Conservation (phyloP, 1,140 invertebrate species). For the Hypsibius dujardini region DNA sequence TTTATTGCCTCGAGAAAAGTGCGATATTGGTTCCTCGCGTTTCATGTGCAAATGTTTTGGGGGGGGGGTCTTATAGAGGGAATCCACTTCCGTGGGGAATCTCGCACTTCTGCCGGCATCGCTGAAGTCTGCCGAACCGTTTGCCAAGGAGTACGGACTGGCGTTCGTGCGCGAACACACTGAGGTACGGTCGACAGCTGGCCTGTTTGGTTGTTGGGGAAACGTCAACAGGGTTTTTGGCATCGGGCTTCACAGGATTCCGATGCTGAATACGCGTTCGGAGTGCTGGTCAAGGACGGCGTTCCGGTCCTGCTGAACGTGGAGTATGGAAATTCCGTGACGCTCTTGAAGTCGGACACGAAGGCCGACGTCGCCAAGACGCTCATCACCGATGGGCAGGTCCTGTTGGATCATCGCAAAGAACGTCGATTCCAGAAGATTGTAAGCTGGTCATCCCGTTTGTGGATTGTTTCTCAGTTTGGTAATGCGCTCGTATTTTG, state of each 20-base stretch:
- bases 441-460: constrained; percentile 33
- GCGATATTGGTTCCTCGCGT: too few relatives aligned
- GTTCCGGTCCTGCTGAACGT: constrained; percentile 35
- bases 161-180: constrained; percentile 51
- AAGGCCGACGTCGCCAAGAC: constrained; percentile 62
- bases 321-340: constrained; percentile 43
- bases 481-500: constrained; percentile 18
- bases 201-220: background rate
- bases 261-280: constrained; percentile 42
- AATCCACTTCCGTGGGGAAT: constrained; percentile 29
- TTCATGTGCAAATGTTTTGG: too few relatives aligned
- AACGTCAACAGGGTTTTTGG: constrained; percentile 5
- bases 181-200: background rate
- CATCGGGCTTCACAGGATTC: constrained; percentile 42
- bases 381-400: constrained; percentile 63
- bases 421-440: constrained; percentile 63
- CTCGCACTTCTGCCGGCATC: constrained; percentile 50
- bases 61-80: constrained; percentile 32
- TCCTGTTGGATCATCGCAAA: constrained; percentile 57
- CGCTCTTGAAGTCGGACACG: constrained; percentile 49
- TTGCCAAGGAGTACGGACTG: constrained; percentile 64
- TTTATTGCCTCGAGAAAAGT: too few relatives aligned
- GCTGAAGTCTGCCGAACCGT: constrained; percentile 53
- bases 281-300: constrained; percentile 30
- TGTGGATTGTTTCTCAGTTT: constrained; percentile 2